Base-by-base conservation (phyloP, 35 echinoderm and acorn worm genomes). In the Ophioderma brevispina region DNA sequence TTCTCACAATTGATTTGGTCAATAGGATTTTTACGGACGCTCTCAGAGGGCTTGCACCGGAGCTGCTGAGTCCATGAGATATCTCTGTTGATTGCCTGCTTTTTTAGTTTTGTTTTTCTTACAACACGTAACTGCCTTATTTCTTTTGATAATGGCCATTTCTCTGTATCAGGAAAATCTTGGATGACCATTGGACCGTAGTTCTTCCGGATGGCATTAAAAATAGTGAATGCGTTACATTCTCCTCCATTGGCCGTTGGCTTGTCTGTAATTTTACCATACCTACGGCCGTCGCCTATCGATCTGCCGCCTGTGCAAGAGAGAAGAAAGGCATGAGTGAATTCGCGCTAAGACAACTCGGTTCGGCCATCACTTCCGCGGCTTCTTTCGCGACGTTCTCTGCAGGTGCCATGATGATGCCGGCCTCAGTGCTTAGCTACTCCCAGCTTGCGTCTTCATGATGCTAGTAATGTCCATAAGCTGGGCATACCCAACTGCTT, bases 251-350 rank as follows among this genome's bases (percentile, higher is more conserved):
- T 95, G 14, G 86, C 89, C 32, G 94, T 95, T 19, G 94, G 94
- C 33, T 79, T 95, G 33, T 91, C 94, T 0, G 89, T 95, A 31
- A 95, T 75, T 95, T 95, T 40, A 95, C 94, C 8, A 85, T 95
- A 50, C 94, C 92, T 50, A 92, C 88, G 32, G 94, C 89, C 13
- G 90, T 95, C 25, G 91, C 91, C 0, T 92, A 92, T 55, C 31
- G 91, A 19, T 38, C 88, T 0, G 78, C n/a, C 84, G 35, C 85
- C 84, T 13, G 50, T 34, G 39, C 25, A 40, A 19, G 85, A 92
- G 18, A 86, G 91, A 19, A n/a, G n/a, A 75, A 92, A 77, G 39
- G 76, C 4, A 63, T 80, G 25, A 81, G 77, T 13, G 25, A 46
- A 40, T 92, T 84, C 41, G 85, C 90, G 0, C 33, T 95, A 33